Evolutionary conservation across 2,113 vertebrate species (phyloP).

Genomic region (Equus przewalskii): DNA sequence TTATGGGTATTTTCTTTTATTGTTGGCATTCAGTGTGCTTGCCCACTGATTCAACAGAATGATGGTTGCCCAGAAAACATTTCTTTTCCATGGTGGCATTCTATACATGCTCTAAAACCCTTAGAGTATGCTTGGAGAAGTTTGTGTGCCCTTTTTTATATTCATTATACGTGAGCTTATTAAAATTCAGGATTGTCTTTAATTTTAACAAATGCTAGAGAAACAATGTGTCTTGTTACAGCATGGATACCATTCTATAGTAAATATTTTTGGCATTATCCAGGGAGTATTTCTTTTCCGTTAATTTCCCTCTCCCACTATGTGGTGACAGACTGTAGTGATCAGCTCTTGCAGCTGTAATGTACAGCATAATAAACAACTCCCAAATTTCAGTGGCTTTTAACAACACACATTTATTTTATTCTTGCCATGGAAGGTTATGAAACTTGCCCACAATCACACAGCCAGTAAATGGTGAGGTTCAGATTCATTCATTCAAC

Average conservation of each 20-base stretch:
- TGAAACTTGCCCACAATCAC: not conserved
- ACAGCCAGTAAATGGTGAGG: not conserved
- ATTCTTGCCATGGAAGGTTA: not conserved
- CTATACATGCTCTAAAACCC: not conserved
- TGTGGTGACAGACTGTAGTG: too few relatives aligned
- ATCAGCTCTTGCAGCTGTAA: not conserved
- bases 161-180: not conserved
- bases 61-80: not conserved
- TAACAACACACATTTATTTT: not conserved
- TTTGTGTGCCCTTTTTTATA: not conserved
- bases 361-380: not conserved
- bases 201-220: not conserved
- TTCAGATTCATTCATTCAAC: slow-evolving; percentile 2
- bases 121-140: not conserved
- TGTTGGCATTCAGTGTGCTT: not conserved
- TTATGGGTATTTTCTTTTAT: not conserved
- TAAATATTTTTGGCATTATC: not conserved
- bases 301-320: not conserved
- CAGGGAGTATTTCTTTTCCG: not conserved
- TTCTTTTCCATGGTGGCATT: not conserved
- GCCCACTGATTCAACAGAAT: not conserved
- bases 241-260: not conserved
- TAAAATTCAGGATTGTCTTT: not conserved
- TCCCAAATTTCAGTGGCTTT: not conserved
- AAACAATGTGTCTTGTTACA: not conserved